These are phyloP conservation scores for Mythimna albipuncta DNA, from an alignment of 2,888 invertebrate species.

Conservation along the genomic window DNA sequence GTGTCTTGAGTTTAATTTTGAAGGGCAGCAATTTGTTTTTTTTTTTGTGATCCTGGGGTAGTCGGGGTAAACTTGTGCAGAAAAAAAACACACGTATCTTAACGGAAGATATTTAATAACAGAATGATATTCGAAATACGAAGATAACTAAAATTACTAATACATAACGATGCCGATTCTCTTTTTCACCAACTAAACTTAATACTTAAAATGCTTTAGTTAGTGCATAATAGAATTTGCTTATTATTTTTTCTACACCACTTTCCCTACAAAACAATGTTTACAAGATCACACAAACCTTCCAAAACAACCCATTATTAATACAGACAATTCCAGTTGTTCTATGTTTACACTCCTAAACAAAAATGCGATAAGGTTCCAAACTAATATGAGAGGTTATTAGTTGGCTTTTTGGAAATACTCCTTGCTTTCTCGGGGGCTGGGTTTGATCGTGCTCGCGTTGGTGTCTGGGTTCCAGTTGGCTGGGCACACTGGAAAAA, in stretches of 20 bases:
- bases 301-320: neutral
- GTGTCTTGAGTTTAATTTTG: no score
- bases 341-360: slow-evolving; percentile 36
- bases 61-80: neutral
- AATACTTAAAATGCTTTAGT: neutral
- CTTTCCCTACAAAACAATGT: neutral
- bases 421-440: slow-evolving; percentile 95
- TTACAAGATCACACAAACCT: slow-evolving; percentile 4
- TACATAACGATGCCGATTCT: neutral
- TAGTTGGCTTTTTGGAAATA: slow-evolving; percentile 94
- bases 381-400: slow-evolving; percentile 30
- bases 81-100: neutral
- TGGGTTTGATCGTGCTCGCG: slow-evolving; percentile 97
- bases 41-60: neutral
- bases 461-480: slow-evolving; percentile 97
- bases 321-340: neutral
- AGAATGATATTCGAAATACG: slow-evolving; percentile 14
- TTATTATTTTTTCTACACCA: neutral
- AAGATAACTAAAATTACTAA: slow-evolving; percentile 5
- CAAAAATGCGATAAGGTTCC: slow-evolving; percentile 57
- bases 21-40: no score
- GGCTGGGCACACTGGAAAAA: slow-evolving; percentile 96
- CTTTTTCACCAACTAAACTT: neutral
- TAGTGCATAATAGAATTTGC: neutral
- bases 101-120: slow-evolving; percentile 23